Evolutionary conservation across 2,797 vertebrate species (phyloP).

Genomic region (Merluccius polli): DNA sequence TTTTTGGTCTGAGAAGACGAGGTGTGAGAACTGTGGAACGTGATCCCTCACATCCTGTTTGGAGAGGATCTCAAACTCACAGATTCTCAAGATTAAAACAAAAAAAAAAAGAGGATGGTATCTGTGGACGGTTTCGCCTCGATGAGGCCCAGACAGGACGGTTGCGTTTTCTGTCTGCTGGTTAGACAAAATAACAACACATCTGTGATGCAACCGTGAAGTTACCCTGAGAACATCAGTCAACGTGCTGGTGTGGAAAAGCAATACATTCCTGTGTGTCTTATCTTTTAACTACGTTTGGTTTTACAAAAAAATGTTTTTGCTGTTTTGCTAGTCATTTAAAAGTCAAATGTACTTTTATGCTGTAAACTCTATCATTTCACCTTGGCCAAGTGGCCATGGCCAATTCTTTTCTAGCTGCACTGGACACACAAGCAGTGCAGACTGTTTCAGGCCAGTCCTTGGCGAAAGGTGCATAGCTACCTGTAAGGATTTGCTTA

Average conservation of each 20-base stretch:
- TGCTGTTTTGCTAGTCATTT: not conserved
- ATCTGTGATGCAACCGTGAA: not conserved
- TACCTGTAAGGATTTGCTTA: not conserved
- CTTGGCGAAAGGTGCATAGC: not conserved
- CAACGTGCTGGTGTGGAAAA: not conserved
- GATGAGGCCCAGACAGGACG: not conserved
- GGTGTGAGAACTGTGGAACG: conserved; percentile 50
- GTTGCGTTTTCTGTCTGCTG: not conserved
- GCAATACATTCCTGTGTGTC: not conserved
- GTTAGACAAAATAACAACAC: not conserved
- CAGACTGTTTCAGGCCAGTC: not conserved
- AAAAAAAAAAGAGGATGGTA: not conserved
- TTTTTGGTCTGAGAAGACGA: conserved; percentile 59
- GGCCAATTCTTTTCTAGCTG: not conserved
- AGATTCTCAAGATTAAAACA: not conserved
- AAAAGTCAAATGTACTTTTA: not conserved
- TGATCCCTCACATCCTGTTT: conserved; percentile 41
- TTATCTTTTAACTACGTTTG: not conserved
- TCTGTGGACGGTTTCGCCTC: not conserved
- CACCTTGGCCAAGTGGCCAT: not conserved
- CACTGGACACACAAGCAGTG: not conserved
- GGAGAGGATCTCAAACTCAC: conserved; percentile 2
- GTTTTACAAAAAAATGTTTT: not conserved
- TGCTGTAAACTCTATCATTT: not conserved
- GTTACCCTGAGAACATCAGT: not conserved